Base-by-base conservation (phyloP, 2,797 vertebrate species). In the Xenops minutus region DNA sequence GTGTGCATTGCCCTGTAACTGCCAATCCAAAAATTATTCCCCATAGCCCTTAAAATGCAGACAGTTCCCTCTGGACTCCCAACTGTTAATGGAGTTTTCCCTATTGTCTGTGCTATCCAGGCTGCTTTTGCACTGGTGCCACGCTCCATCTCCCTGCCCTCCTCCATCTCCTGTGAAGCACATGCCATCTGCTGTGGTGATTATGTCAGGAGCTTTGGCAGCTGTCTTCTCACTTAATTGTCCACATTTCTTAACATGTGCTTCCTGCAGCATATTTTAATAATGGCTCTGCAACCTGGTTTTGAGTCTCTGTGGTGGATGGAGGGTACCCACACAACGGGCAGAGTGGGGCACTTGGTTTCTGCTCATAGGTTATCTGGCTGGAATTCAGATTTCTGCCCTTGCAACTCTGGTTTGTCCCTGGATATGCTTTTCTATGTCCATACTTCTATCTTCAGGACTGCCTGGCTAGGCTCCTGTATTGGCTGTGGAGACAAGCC, bases 141-240 rank as follows among this genome's bases (percentile, higher is more conserved):
- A 10, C 2, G 0, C 76, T 85, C 36, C 81, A 6, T 67, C 81
- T 39, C 92, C 0, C 0, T 77, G 90, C 94, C 81, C 64, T 90
- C 34, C 89, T 94, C 58, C 71, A 27, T 58, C 86, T 41, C 41
- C 79, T 59, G 67, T 8, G 6, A 22, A 90, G 44, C 89, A 64
- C 59, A 8, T 97, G 98, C 98, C 98, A 98, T 99, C 98, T 99
- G 98, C 97, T 95, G 80, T 89, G 95, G 97, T 98, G 98, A 97
- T 98, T 97, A 95, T 96, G 95, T 91, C 95, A 95, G 96, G 96
- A 97, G 98, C 97, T 96, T 96, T 93, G 98, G 98, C 98, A 99
- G 98, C 98, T 98, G 98, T 93, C 97, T 97, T 88, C 97, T 97
- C 97, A 92, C 95, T 97, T 97, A 96, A 98, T 98, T 98, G 98